Percentiles rank a stretch among this genome's conserved stretches.
Evolutionary conservation across 2,888 invertebrate species (phyloP).

Genomic region (Spodoptera exigua): DNA sequence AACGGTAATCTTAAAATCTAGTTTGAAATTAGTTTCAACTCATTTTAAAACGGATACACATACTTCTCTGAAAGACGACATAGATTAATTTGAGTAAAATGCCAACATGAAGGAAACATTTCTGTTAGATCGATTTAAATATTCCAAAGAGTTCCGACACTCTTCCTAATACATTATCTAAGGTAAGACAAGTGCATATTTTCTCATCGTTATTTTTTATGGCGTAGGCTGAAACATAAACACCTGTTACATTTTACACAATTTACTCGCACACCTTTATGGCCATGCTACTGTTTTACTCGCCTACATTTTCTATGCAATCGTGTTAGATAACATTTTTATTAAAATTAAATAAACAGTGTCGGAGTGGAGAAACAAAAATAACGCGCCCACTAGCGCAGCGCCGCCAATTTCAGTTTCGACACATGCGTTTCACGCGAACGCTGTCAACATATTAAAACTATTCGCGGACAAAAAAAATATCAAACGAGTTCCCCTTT

Average conservation of each 20-base stretch:
- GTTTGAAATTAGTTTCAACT: no score
- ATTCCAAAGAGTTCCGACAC: slow-evolving; percentile 8
- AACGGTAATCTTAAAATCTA: no score
- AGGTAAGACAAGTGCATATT: slow-evolving; percentile 31
- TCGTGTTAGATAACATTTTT: slow-evolving; percentile 70
- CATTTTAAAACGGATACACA: neutral
- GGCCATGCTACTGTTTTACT: slow-evolving; percentile 15
- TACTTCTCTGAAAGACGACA: neutral
- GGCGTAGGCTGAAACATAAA: slow-evolving; percentile 33
- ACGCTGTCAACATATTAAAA: slow-evolving; percentile 72
- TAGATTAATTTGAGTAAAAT: slow-evolving; percentile 16
- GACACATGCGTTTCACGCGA: slow-evolving; percentile 72
- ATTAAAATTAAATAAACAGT: slow-evolving; percentile 81
- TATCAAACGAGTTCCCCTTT: slow-evolving; percentile 39
- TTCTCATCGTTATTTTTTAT: slow-evolving; percentile 23
- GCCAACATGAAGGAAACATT: slow-evolving; percentile 12
- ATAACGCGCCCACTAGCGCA: slow-evolving; percentile 77
- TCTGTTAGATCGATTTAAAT: slow-evolving; percentile 17
- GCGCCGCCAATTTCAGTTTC: slow-evolving; percentile 74
- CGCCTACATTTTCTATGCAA: slow-evolving; percentile 22
- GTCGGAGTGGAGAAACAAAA: slow-evolving; percentile 77
- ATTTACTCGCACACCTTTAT: slow-evolving; percentile 25
- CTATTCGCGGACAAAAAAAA: slow-evolving; percentile 61
- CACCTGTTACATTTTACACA: slow-evolving; percentile 44
- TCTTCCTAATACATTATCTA: slow-evolving; percentile 23